Evolutionary conservation across 2,888 invertebrate species (phyloP), one percentile per base, ranked within the genome.

Genomic region (Thymelicus lineola): DNA sequence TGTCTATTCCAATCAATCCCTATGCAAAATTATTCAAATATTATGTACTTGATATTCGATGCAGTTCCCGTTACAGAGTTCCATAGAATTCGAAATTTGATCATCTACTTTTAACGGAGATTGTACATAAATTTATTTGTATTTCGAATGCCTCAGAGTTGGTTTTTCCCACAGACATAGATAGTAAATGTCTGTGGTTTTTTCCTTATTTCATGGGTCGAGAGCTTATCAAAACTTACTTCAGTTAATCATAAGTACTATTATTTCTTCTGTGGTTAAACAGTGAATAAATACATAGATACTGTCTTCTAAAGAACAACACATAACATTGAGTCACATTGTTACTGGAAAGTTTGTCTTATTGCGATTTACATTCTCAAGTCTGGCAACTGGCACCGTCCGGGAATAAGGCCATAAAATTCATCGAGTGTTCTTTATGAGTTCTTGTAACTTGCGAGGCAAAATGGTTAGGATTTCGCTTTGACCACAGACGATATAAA

Each of bases 401-500:
- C 86, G 87, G 82, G 84, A 86, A 86, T 82, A 78, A 79, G 78
- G 77, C 80, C 81, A 86, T 86, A 87, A 87, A 87, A 79, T 83
- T 82, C 82, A 73, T 28, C 74, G 75, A 75, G 70, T 71, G 75
- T 75, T 75, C 77, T 88, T 88, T 88, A 88, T 80, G 86, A 86
- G 80, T 85, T 84, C 61, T 67, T 42, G 67, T 45, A 35, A 60
- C 0, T 28, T 66, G 60, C 20, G 53, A 50, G 12, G 7, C 10
- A 42, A 60, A 60, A 53, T 61, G 36, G 58, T 45, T 46, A 66
- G 66, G 15, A 60, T 53, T 66, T 50, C 48, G 28, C 17, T 59
- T 28, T 14, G 12, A 10, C 36, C 36, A 36, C 48, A 45, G 38
- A 58, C 58, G 38, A 10, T 17, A 4, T 42, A 59, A 17, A 42